Evolutionary conservation across 2,888 invertebrate species (phyloP), one percentile per base, ranked within the genome.

Genomic region (Ophonus ardosiacus): DNA sequence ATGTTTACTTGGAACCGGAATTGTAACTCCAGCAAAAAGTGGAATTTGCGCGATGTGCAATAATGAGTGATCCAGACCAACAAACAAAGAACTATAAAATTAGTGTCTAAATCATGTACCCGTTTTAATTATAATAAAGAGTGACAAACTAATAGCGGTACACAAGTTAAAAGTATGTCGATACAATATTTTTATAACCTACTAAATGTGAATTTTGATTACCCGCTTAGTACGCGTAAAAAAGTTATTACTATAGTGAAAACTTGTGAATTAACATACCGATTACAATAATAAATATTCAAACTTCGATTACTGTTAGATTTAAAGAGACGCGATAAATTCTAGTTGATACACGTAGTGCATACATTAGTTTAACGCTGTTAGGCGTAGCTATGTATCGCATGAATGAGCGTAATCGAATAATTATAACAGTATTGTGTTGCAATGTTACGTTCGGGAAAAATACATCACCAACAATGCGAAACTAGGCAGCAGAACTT

Each of bases 391-490:
- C 81, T 63, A 81, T 81, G 81, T 63, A 65, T 43, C 51, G 81
- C 65, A 17, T 81, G 81, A 81, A 81, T 81, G 81, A 81, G n/a
- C 65, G 18, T 38, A 81, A 15, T 63, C 80, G 80, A 80, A 81
- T 81, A 81, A 81, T 81, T 81, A 81, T 81, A 81, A 81, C 81
- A 81, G 81, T 81, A 81, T 80, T 61, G 56, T 57, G 51, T 43
- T 65, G 71, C 71, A 74, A 65, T 43, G 61, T 43, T 4, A 51
- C 21, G 43, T 24, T 59, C 31, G 15, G 17, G 18, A 81, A 63
- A 81, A 40, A 63, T 80, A 7, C 80, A 31, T 59, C 24, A 10
- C 56, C 59, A 31, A 31, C 24, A 61, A 61, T 61, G 31, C 59
- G 80, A 80, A 61, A 61, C 59, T 61, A 80, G 40, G 38, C 31